Percentiles rank a stretch among this genome's conserved stretches.
These are phyloP conservation scores for Trachemys scripta DNA, from an alignment of 2,113 vertebrate genomes.

Conservation along the genomic window DNA sequence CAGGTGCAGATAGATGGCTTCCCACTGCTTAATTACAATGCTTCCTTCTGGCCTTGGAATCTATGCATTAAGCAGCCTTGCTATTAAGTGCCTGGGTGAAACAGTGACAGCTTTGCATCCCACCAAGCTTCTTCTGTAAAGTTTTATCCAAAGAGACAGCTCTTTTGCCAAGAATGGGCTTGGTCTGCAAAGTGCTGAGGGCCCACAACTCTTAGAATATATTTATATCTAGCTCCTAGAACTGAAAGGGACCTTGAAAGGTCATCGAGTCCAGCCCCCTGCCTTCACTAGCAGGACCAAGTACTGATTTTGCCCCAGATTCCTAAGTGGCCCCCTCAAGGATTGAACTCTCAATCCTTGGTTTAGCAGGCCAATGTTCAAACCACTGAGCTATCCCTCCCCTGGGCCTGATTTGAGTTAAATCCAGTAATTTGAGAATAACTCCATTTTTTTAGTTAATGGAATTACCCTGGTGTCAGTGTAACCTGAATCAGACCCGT, in stretches of 20 bases:
- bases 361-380: no score
- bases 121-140: background rate
- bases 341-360: no score
- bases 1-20: background rate
- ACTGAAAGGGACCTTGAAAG: no score
- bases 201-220: background rate
- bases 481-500: background rate
- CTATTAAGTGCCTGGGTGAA: rapidly evolving
- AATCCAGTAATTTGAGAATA: background rate
- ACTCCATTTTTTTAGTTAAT: background rate
- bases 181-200: background rate
- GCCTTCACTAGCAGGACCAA: no score
- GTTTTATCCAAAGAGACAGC: background rate
- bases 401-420: background rate
- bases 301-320: no score
- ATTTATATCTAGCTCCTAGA: no score
- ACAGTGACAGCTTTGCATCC: rapidly evolving
- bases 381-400: no score
- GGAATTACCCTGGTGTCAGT: background rate
- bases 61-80: rapidly evolving
- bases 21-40: background rate
- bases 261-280: no score
- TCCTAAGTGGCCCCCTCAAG: no score
- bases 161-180: background rate
- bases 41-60: background rate